Evolutionary conservation across 2,888 invertebrate species (phyloP), one percentile per base, ranked within the genome.

Genomic region (Euzetes globulus): DNA sequence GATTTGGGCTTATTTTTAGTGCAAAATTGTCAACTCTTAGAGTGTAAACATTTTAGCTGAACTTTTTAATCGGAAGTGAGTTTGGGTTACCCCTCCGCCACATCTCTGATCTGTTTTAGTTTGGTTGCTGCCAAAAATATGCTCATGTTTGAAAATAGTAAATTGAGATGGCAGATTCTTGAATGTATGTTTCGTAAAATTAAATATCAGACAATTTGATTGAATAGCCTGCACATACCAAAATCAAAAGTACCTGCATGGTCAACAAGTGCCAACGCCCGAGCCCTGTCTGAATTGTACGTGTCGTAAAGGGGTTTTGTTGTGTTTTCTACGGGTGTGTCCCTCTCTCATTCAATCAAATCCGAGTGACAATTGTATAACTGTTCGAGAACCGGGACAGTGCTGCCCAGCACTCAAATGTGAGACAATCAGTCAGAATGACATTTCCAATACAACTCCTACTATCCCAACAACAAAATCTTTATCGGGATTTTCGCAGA

Each of bases 321-420:
- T 90, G 37, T 93, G 92, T 82, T 88, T 90, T 72, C 85, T 91
- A 76, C 86, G 90, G 77, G 88, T 91, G 13, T 92, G 92, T 81
- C 88, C 89, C 6, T 84, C 77, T 0, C 68, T 75, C 1, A 27
- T 72, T 15, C 37, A 74, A 13, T 74, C 75, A 15, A 72, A 60
- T 13, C 73, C 75, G 25, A 33, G 33, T 63, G 63, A 75, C 13
- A 63, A 63, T 29, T 75, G 75, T 27, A 33, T 19, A n/a, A 71
- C 71, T 22, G 63, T 70, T 15, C 73, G 77, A 58, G 77, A 78
- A 41, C 47, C 70, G 2, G 75, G 75, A 5, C 72, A 79, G 47
- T 92, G 92, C 83, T 93, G 93, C 82, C 88, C 91, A 0, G 88
- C 90, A 81, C 84, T 92, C 78, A 87, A 90, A 73, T 92, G 92